phyloP scores from a whole-genome alignment of 53 echinoderm and acorn worm species.

The Antedon mediterranea region DNA sequence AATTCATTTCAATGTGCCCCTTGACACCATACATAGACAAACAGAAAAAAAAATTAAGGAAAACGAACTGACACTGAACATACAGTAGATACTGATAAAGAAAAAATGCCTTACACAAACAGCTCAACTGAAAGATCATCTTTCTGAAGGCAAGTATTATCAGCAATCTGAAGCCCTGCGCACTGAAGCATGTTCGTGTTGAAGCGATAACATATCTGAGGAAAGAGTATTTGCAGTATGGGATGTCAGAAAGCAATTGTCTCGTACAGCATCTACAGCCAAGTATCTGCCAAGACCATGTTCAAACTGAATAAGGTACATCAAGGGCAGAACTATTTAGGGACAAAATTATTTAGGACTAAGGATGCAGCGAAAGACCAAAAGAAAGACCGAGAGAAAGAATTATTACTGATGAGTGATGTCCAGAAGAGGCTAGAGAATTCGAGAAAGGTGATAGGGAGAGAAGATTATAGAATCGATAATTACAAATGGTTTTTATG shows the following conservation, averaged over 20 bases:
- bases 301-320: conserved; percentile 18
- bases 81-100: neutral
- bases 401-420: neutral
- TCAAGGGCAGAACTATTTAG: neutral
- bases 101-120: conserved; percentile 6
- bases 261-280: neutral
- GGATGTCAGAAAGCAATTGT: neutral
- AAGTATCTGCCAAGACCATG: conserved; percentile 2
- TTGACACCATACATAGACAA: conserved; percentile 7
- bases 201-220: conserved; percentile 14
- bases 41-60: neutral
- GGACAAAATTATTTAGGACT: neutral
- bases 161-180: neutral
- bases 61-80: neutral
- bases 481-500: conserved; percentile 18
- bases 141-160: conserved; percentile 1
- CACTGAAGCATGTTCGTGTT: neutral
- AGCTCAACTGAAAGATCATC: conserved; percentile 6
- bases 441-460: conserved; percentile 3
- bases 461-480: conserved; percentile 13
- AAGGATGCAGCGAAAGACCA: neutral
- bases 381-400: conserved; percentile 1
- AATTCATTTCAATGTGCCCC: neutral
- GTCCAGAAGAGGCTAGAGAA: conserved; percentile 3
- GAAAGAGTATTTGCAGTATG: conserved; percentile 15